Evolutionary conservation across 2,113 vertebrate genomes (phyloP).

Genomic region (Lophura nycthemera): DNA sequence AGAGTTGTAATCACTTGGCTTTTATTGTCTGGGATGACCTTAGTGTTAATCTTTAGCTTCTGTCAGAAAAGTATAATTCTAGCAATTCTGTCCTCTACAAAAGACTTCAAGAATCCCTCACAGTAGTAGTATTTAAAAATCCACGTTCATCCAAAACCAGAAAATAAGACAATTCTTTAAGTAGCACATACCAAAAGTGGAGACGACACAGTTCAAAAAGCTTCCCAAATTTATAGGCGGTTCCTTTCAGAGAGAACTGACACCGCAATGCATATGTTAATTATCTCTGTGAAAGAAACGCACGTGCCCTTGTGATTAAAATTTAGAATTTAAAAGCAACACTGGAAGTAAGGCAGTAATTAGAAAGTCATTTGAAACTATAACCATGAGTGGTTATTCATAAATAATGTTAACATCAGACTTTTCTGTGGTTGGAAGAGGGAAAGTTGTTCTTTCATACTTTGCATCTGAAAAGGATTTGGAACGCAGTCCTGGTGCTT

Average conservation of each 20-base stretch:
- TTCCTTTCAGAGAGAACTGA: background rate
- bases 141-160: background rate
- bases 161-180: background rate
- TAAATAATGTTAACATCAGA: background rate
- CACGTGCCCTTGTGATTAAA: background rate
- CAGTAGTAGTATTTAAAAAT: background rate
- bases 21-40: background rate
- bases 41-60: background rate
- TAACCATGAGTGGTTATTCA: background rate
- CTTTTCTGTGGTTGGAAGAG: background rate
- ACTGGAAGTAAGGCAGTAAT: background rate
- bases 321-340: background rate
- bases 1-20: background rate
- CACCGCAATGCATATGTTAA: background rate
- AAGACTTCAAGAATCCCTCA: background rate
- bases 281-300: background rate
- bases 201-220: background rate
- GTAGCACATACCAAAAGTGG: background rate
- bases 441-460: background rate
- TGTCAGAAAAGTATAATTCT: background rate
- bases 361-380: background rate
- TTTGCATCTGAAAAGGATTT: background rate
- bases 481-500: background rate
- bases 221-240: slow-evolving; percentile 8
- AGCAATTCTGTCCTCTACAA: background rate